A percentile compares a stretch with the other conserved stretches of the same genome.
Conservation (phyloP, 2,113 vertebrate species). For the Emydura subglobosa region DNA sequence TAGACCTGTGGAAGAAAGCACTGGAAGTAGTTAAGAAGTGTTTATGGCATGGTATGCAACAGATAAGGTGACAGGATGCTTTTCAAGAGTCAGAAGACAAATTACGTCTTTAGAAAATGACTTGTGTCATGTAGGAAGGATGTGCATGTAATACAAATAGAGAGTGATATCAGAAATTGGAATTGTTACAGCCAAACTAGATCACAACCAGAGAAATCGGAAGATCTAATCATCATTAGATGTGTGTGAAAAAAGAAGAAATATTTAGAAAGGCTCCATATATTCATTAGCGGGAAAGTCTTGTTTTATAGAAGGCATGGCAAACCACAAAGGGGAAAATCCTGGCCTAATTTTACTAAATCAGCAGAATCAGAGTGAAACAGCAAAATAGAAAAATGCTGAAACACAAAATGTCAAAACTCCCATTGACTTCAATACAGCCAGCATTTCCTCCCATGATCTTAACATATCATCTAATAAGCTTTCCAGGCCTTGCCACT, state of each 20-base stretch:
- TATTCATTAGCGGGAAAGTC: background rate
- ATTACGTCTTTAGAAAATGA: background rate
- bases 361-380: background rate
- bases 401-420: background rate
- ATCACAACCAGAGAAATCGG: background rate
- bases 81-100: constrained; percentile 47
- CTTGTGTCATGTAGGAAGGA: background rate
- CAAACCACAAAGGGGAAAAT: background rate
- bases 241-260: background rate
- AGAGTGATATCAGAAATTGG: background rate
- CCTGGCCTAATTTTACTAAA: background rate
- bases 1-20: constrained; percentile 56
- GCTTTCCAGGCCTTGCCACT: background rate
- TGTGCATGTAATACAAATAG: background rate
- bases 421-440: background rate
- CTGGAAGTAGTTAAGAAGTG: constrained; percentile 68
- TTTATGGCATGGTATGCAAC: constrained; percentile 56
- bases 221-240: background rate
- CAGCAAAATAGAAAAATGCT: background rate
- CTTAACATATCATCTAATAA: background rate
- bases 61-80: constrained; percentile 68
- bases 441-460: background rate
- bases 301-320: background rate
- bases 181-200: background rate
- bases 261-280: background rate